These are phyloP conservation scores for Nothoprocta pentlandii DNA, from an alignment of 2,113 vertebrate species.

Conservation along the genomic window DNA sequence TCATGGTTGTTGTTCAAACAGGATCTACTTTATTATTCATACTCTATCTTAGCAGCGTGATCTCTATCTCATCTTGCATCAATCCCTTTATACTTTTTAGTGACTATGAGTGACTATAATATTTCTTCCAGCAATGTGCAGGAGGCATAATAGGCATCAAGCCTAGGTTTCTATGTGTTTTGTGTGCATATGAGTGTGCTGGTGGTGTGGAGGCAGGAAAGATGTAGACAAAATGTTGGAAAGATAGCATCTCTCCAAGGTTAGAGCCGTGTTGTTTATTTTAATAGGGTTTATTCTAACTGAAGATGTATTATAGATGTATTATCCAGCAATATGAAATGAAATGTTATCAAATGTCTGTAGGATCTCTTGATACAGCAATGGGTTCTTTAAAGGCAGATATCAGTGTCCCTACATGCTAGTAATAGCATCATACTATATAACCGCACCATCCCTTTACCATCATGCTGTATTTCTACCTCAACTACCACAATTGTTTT, in stretches of 20 bases:
- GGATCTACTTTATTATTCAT: not conserved
- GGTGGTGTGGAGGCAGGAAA: not conserved
- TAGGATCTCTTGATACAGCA: not conserved
- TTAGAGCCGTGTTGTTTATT: not conserved
- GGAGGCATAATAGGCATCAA: not conserved
- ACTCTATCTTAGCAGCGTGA: not conserved
- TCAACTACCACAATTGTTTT: not conserved
- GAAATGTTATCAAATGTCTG: not conserved
- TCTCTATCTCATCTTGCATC: not conserved
- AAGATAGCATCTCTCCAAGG: not conserved
- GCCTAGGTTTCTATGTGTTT: not conserved
- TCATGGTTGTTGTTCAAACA: not conserved
- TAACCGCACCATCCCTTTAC: not conserved
- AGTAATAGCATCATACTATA: not conserved
- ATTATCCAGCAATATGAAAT: not conserved
- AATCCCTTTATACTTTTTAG: not conserved
- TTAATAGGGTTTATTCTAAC: not conserved
- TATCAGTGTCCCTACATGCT: not conserved
- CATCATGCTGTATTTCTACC: not conserved
- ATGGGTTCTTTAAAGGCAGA: not conserved
- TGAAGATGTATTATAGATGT: not conserved
- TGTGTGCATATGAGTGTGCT: not conserved
- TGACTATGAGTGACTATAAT: not conserved
- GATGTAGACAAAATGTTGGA: not conserved
- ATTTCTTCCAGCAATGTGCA: not conserved